Conservation (phyloP, 2,888 invertebrate genomes). For the Chrysotoxum bicinctum region DNA sequence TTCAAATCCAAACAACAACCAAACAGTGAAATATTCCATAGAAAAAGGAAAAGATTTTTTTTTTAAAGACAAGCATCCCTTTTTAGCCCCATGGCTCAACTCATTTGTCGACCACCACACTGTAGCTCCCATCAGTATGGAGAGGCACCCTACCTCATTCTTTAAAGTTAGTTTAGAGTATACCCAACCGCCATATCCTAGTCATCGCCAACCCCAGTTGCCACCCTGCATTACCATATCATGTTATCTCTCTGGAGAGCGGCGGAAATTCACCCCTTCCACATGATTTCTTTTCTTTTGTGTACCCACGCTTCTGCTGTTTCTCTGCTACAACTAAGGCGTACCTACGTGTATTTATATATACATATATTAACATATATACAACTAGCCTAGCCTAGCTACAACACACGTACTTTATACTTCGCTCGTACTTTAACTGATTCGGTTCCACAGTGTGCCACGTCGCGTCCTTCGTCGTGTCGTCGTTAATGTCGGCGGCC, state of each 20-base stretch:
- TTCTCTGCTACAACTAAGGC: conserved; percentile 30
- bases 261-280: conserved; percentile 70
- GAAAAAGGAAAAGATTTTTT: conserved; percentile 22
- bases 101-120: conserved; percentile 66
- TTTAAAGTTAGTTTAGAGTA: conserved; percentile 4
- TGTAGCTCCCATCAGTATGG: conserved; percentile 1
- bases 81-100: conserved; percentile 69
- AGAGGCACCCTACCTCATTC: conserved; percentile 37
- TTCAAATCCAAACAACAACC: conserved; percentile 38
- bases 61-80: conserved; percentile 66
- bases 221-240: conserved; percentile 71
- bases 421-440: conserved; percentile 58
- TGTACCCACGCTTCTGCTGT: conserved; percentile 63
- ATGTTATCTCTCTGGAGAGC: conserved; percentile 72
- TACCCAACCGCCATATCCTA: conserved; percentile 31
- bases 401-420: conserved; percentile 22
- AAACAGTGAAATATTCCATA: conserved; percentile 58
- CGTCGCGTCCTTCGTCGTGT: conserved; percentile 68
- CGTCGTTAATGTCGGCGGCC: conserved; percentile 33
- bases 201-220: conserved; percentile 25
- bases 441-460: conserved; percentile 66
- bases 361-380: neutral
- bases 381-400: conserved; percentile 19
- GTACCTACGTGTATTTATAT: conserved; percentile 4
- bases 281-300: conserved; percentile 72